Evolutionary conservation across 2,888 invertebrate genomes (phyloP), one percentile per base, ranked within the genome.

Genomic region (Patella caerulea): DNA sequence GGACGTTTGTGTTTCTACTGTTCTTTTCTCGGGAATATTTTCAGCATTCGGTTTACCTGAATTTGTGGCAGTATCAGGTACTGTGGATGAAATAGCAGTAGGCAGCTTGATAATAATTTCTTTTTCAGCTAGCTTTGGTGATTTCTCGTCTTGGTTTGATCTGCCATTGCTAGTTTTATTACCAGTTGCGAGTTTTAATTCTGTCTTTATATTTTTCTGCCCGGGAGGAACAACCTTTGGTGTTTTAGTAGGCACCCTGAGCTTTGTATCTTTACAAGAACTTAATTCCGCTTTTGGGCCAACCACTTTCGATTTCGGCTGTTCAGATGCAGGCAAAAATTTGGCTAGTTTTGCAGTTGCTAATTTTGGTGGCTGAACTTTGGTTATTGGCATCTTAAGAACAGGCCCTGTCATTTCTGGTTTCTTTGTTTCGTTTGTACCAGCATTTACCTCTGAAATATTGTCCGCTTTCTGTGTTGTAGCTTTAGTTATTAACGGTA

Each of bases 1-100:
- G 2, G 81, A 71, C 14, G 84, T 84, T 52, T 84, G 83, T 11
- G 86, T 86, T 79, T 86, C 86, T 12, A 85, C 83, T 69, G 79
- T 81, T 65, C 82, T 77, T 29, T 83, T 83, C 59, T 55, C 77
- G 24, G 24, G 71, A 17, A 19, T 76, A 19, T 72, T 45, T 54
- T 72, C 72, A 72, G 55, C 4, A 72, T 55, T 72, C n/a, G 53
- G 53, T 52, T 72, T 55, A 53, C 72, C 29, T 14, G 53, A 53
- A 24, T 72, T 55, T 4, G 71, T 34, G 15, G 71, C 29, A n/a
- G 71, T 14, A 19, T 71, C 45, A 45, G 45, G 45, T 9, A 45
- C 45, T 7, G 45, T 45, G 45, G 45, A 45, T 7, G 45, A 24
- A 54, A 53, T 29, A 54, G 53, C 52, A 15, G 24, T 17, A 52